These are phyloP conservation scores for Colistium nudipinnis DNA, from an alignment of 2,113 vertebrate species.

Conservation along the genomic window DNA sequence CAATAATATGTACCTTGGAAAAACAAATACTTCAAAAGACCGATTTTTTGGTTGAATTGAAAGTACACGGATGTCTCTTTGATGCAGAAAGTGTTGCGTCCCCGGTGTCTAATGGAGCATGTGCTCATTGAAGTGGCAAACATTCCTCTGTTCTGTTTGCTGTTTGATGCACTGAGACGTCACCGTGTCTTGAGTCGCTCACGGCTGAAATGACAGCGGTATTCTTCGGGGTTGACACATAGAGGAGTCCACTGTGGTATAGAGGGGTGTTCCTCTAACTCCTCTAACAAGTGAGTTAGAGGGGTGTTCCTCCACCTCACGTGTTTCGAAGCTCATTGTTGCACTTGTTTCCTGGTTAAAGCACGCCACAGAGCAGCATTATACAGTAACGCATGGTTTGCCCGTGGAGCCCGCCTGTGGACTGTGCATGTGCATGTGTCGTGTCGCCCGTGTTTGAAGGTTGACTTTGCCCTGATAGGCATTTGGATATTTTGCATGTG, in stretches of 20 bases:
- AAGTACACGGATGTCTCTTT: conserved; percentile 3
- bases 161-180: conserved; percentile 22
- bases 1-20: neutral
- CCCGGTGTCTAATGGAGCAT: conserved; percentile 43
- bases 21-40: neutral
- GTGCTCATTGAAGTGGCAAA: conserved; percentile 58
- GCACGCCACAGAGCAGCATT: conserved; percentile 10
- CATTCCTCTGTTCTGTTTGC: conserved; percentile 31
- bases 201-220: conserved; percentile 26
- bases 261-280: conserved; percentile 19
- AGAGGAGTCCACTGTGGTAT: conserved; percentile 8
- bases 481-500: conserved; percentile 57
- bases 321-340: conserved; percentile 26
- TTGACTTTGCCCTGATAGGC: neutral
- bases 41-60: conserved; percentile 12
- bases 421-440: conserved; percentile 57
- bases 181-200: conserved; percentile 10
- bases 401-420: conserved; percentile 48
- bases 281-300: conserved; percentile 15
- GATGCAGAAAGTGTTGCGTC: conserved; percentile 20
- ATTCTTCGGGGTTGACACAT: conserved; percentile 4
- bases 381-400: conserved; percentile 43
- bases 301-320: conserved; percentile 21
- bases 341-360: conserved; percentile 14
- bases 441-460: neutral